Percentiles rank a stretch among this genome's conserved stretches.
Evolutionary conservation across 2,888 invertebrate genomes (phyloP).

Genomic region (Pachycephus smyrnensis): DNA sequence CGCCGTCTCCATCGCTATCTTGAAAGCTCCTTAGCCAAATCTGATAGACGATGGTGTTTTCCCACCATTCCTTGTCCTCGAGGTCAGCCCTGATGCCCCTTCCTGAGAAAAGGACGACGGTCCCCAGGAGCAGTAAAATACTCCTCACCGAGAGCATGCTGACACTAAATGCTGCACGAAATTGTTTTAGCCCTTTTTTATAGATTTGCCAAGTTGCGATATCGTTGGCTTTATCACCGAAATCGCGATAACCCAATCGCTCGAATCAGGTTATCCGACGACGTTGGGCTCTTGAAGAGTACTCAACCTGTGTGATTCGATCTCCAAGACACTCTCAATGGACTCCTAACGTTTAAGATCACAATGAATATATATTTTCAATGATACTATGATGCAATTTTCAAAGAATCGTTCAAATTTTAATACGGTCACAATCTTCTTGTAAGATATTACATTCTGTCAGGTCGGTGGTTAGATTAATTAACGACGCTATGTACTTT

Average conservation of each 20-base stretch:
- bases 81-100: not conserved
- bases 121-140: conserved; percentile 7
- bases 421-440: not conserved
- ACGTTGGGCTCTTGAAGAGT: not conserved
- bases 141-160: conserved; percentile 13
- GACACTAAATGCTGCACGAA: conserved; percentile 5
- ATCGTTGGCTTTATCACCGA: conserved; percentile 18
- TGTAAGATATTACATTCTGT: not conserved
- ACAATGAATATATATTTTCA: not conserved
- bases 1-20: conserved; percentile 53
- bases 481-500: not conserved
- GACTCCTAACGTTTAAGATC: not conserved
- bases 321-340: not conserved
- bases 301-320: not conserved
- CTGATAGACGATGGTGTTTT: conserved; percentile 51
- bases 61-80: conserved; percentile 46
- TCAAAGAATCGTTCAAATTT: not conserved
- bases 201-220: conserved; percentile 21
- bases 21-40: conserved; percentile 53
- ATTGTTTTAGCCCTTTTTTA: conserved; percentile 18
- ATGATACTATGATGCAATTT: not conserved
- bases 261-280: not conserved
- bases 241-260: conserved; percentile 10
- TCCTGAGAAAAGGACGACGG: conserved; percentile 5
- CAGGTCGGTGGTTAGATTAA: not conserved